Evolutionary conservation across 2,888 invertebrate species (phyloP).

Genomic region (Atethmia centrago): DNA sequence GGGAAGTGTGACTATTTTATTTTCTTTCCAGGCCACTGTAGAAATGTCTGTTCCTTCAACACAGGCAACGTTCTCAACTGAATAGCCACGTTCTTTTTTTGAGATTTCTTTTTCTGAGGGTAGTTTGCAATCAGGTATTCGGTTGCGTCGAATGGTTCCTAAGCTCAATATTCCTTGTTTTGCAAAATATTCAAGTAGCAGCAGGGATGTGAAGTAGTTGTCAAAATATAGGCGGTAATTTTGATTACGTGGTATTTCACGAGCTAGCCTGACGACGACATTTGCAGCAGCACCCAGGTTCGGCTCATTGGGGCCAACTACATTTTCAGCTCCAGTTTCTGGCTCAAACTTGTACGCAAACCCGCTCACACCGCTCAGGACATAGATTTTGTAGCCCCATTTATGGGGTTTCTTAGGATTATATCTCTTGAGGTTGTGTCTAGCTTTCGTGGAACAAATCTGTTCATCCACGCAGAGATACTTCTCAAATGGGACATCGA

Average conservation of each 20-base stretch:
- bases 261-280: slow-evolving; percentile 5
- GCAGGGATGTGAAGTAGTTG: slow-evolving; percentile 13
- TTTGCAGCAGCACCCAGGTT: not conserved
- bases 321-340: slow-evolving; percentile 13
- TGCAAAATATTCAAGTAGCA: not conserved
- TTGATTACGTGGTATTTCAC: slow-evolving; percentile 9
- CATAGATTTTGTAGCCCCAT: slow-evolving; percentile 15
- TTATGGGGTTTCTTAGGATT: slow-evolving; percentile 29
- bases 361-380: slow-evolving; percentile 9
- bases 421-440: slow-evolving; percentile 4
- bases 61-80: slow-evolving; percentile 1
- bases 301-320: not conserved
- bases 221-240: slow-evolving; percentile 12
- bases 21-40: slow-evolving; percentile 16
- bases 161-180: slow-evolving; percentile 11
- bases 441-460: not conserved
- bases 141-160: slow-evolving; percentile 13
- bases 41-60: slow-evolving; percentile 7
- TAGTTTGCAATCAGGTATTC: slow-evolving; percentile 24
- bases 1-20: slow-evolving; percentile 19
- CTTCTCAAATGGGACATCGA: no score
- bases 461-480: no score
- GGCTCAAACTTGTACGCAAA: slow-evolving; percentile 12
- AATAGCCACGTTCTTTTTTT: slow-evolving; percentile 17
- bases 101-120: slow-evolving; percentile 18